Conservation (phyloP, 1,140 invertebrate genomes). For the Microplitis mediator region DNA sequence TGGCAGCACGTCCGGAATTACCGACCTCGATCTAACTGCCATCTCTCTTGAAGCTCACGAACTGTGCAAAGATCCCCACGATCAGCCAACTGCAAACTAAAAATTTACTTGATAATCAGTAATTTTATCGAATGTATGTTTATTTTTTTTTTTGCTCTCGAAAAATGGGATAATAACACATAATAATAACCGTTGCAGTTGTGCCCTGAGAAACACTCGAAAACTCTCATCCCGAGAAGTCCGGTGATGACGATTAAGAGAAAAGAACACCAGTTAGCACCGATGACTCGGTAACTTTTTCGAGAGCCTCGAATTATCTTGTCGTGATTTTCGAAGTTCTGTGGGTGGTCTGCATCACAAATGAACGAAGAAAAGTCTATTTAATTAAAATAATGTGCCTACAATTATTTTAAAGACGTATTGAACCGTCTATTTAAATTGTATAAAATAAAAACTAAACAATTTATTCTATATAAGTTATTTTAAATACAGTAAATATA, state of each 20-base stretch:
- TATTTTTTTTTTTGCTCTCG: neutral
- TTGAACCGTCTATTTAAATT: too few relatives aligned
- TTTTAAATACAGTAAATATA: too few relatives aligned
- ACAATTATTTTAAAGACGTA: too few relatives aligned
- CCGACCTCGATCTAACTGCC: constrained; percentile 51
- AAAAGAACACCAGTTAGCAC: constrained; percentile 61
- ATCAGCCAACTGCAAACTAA: neutral
- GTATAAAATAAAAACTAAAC: neutral
- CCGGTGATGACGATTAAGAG: constrained; percentile 50
- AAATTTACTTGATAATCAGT: too few relatives aligned
- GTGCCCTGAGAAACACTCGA: too few relatives aligned
- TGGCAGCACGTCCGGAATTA: constrained; percentile 56
- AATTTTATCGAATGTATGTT: neutral
- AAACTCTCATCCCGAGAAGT: too few relatives aligned
- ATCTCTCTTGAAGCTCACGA: constrained; percentile 42
- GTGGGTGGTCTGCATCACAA: constrained; percentile 51
- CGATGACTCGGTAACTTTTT: constrained; percentile 60
- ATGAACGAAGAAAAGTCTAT: neutral
- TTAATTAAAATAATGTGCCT: neutral
- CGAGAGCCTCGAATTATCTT: constrained; percentile 58
- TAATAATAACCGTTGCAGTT: too few relatives aligned
- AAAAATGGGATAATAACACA: neutral
- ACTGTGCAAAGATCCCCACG: constrained; percentile 17
- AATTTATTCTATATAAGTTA: too few relatives aligned
- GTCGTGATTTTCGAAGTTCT: constrained; percentile 47